phyloP scores from a whole-genome alignment of 2,888 invertebrate species.

The Coremacera marginata region DNA sequence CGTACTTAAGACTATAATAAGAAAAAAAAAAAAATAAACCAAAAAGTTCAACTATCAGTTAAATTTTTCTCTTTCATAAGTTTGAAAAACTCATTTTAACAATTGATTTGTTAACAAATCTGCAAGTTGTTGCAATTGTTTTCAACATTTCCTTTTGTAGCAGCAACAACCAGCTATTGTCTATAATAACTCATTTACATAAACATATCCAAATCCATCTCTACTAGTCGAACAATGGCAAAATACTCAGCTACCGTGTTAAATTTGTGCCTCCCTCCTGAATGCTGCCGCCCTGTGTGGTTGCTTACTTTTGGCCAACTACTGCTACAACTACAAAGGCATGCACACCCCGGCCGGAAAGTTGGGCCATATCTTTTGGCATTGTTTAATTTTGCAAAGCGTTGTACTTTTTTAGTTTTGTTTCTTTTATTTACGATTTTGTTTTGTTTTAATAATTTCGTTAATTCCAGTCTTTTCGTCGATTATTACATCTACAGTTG shows the following conservation, averaged over 20 bases:
- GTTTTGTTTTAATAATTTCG: conserved; percentile 31
- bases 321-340: background rate
- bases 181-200: conserved; percentile 13
- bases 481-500: conserved; percentile 27
- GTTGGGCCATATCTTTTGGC: background rate
- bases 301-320: background rate
- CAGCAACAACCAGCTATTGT: conserved; percentile 10
- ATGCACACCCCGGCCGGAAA: background rate
- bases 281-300: background rate
- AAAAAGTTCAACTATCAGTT: no score
- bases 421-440: background rate
- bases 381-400: conserved; percentile 2
- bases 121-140: no score
- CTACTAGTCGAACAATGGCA: background rate
- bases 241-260: conserved; percentile 13
- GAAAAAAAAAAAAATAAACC: no score
- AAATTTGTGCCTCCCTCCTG: background rate
- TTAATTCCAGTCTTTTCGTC: conserved; percentile 34
- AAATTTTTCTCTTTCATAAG: no score
- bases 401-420: background rate
- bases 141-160: background rate
- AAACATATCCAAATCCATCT: conserved; percentile 14
- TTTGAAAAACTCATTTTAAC: no score
- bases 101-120: no score
- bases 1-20: no score